Evolutionary conservation across 2,888 invertebrate species (phyloP).

Genomic region (Disparrhopalites patrizii): DNA sequence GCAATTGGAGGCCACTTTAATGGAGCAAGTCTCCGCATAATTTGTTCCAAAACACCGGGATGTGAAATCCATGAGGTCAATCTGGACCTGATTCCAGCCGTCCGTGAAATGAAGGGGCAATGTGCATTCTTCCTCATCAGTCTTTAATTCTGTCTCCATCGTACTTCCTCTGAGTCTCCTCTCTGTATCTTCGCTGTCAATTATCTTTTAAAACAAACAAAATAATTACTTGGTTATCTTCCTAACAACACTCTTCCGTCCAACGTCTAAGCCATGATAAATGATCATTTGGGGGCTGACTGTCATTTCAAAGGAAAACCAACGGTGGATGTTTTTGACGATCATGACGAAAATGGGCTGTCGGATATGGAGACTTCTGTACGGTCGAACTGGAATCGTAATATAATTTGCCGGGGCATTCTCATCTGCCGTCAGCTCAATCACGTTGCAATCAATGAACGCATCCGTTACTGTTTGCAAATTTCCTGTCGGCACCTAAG

Average conservation of each 20-base stretch:
- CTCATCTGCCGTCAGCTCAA: slow-evolving; percentile 12
- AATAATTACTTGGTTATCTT: neutral
- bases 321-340: slow-evolving; percentile 13
- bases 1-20: slow-evolving; percentile 22
- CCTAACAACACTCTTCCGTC: no score
- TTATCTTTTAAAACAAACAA: neutral
- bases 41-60: slow-evolving; percentile 11
- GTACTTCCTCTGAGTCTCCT: slow-evolving; percentile 10
- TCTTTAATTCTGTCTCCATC: neutral
- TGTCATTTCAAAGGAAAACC: slow-evolving; percentile 22
- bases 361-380: slow-evolving; percentile 4
- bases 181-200: neutral
- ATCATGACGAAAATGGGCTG: slow-evolving; percentile 26
- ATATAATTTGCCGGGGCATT: slow-evolving; percentile 16
- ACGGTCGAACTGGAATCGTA: slow-evolving; percentile 12
- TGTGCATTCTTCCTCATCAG: neutral
- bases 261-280: neutral
- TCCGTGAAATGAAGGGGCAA: slow-evolving; percentile 16
- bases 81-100: slow-evolving; percentile 24
- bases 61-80: slow-evolving; percentile 17
- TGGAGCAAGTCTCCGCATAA: slow-evolving; percentile 18
- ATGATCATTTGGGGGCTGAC: slow-evolving; percentile 7
- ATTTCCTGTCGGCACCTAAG: slow-evolving; percentile 19
- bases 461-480: slow-evolving; percentile 11
- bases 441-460: slow-evolving; percentile 19